phyloP scores from a whole-genome alignment of 2,888 invertebrate genomes.

The Exocentrus adspersus region DNA sequence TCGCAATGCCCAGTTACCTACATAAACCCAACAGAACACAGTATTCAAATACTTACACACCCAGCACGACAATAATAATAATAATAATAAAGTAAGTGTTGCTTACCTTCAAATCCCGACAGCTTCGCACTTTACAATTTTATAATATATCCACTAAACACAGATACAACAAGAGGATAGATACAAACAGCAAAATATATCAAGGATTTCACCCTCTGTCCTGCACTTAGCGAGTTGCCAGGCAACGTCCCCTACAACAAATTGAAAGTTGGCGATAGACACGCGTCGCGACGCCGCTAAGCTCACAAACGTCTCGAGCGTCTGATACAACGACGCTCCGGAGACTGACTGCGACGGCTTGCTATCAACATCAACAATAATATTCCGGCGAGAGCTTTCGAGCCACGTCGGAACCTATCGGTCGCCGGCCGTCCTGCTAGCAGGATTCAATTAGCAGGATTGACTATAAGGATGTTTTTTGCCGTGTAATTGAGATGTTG shows the following conservation, averaged over 20 bases:
- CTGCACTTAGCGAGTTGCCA: background rate
- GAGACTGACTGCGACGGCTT: constrained; percentile 33
- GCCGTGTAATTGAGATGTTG: constrained; percentile 29
- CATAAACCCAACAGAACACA: constrained; percentile 24
- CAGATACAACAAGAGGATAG: constrained; percentile 19
- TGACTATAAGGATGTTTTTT: constrained; percentile 33
- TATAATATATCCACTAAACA: constrained; percentile 30
- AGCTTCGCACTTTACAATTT: constrained; percentile 14
- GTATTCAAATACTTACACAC: constrained; percentile 37
- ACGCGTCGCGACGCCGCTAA: constrained; percentile 35
- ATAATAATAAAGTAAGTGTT: constrained; percentile 40
- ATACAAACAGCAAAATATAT: constrained; percentile 11
- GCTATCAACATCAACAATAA: constrained; percentile 32
- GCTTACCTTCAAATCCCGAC: constrained; percentile 35
- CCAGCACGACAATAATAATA: constrained; percentile 23
- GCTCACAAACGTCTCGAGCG: constrained; percentile 28
- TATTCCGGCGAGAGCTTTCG: constrained; percentile 33
- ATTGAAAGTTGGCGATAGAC: background rate
- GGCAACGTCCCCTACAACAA: constrained; percentile 19
- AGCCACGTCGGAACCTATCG: constrained; percentile 26
- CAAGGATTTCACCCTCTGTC: background rate
- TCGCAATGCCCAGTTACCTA: constrained; percentile 10
- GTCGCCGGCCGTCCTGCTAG: constrained; percentile 24
- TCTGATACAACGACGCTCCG: constrained; percentile 32
- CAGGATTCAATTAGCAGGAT: constrained; percentile 39